Evolutionary conservation across 2,888 invertebrate species (phyloP).

Genomic region (Tethea ocularis): DNA sequence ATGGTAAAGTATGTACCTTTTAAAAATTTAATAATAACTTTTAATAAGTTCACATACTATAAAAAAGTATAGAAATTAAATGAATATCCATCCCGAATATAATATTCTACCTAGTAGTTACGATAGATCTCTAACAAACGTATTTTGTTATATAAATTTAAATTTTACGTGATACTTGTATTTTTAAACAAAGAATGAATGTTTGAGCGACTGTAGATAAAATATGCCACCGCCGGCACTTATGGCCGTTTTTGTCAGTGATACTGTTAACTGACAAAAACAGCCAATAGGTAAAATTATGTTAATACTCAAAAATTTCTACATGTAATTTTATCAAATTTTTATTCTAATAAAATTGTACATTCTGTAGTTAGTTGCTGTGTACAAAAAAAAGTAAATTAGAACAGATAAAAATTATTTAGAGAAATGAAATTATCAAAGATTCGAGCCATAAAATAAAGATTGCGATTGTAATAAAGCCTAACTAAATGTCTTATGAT

Average conservation of each 20-base stretch:
- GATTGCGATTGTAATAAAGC: constrained; percentile 63
- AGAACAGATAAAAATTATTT: constrained; percentile 37
- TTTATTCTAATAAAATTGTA: constrained; percentile 16
- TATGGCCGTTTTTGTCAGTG: neutral
- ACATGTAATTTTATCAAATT: neutral
- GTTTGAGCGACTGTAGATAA: constrained; percentile 9
- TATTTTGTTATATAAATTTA: constrained; percentile 28
- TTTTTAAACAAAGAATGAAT: constrained; percentile 22
- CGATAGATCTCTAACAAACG: constrained; percentile 42
- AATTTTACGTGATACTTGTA: constrained; percentile 21
- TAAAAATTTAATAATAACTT: too few species aligned
- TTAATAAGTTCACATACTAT: too few species aligned
- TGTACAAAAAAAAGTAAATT: constrained; percentile 53
- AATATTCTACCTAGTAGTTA: constrained; percentile 12
- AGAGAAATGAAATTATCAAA: constrained; percentile 49
- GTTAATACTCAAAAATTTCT: neutral
- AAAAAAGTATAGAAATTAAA: too few species aligned
- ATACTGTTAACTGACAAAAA: neutral
- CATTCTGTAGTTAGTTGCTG: constrained; percentile 29
- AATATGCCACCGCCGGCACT: neutral
- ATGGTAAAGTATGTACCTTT: too few species aligned
- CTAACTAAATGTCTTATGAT: constrained; percentile 82
- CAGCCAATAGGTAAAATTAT: neutral
- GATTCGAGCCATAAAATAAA: constrained; percentile 74
- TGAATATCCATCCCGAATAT: too few species aligned